Evolutionary conservation across 2,888 invertebrate genomes (phyloP).

Genomic region (Branchipolynoe longqiensis): DNA sequence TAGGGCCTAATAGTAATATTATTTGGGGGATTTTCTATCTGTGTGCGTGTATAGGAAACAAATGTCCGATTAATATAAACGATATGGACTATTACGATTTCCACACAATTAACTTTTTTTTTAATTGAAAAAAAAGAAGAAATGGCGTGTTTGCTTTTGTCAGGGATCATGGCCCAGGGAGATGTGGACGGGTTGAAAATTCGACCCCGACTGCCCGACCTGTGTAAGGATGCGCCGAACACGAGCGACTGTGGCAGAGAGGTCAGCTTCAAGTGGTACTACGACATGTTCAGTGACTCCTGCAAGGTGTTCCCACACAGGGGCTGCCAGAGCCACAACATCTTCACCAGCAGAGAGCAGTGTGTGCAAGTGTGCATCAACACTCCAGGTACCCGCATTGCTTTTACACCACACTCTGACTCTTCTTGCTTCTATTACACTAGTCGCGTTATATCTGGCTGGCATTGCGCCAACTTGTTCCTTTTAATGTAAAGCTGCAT

Average conservation of each 20-base stretch:
- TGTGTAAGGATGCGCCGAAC: conserved; percentile 3
- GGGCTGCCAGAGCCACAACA: conserved; percentile 31
- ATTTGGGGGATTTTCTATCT: too few relatives aligned
- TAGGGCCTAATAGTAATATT: too few relatives aligned
- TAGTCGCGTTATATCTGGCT: too few relatives aligned
- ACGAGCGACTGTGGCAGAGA: neutral
- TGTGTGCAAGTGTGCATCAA: conserved; percentile 7
- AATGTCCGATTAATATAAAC: too few relatives aligned
- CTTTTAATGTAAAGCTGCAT: too few relatives aligned
- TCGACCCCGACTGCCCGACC: conserved; percentile 1
- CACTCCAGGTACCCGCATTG: conserved; percentile 12
- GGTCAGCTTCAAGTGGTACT: conserved; percentile 22
- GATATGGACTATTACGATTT: too few relatives aligned
- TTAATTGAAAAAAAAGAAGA: neutral
- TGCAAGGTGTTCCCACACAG: conserved; percentile 34
- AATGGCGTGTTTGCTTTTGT: neutral
- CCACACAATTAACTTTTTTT: neutral
- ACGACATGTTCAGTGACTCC: conserved; percentile 35
- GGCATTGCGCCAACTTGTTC: too few relatives aligned
- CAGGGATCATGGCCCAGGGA: conserved; percentile 10
- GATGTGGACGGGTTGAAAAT: conserved; percentile 2
- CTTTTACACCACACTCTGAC: too few relatives aligned
- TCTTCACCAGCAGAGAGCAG: conserved; percentile 16
- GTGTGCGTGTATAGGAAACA: too few relatives aligned
- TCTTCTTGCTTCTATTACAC: too few relatives aligned